A percentile compares a stretch with the other conserved stretches of the same genome.
Conservation (phyloP, 2,113 vertebrate genomes). For the Loxodonta africana region DNA sequence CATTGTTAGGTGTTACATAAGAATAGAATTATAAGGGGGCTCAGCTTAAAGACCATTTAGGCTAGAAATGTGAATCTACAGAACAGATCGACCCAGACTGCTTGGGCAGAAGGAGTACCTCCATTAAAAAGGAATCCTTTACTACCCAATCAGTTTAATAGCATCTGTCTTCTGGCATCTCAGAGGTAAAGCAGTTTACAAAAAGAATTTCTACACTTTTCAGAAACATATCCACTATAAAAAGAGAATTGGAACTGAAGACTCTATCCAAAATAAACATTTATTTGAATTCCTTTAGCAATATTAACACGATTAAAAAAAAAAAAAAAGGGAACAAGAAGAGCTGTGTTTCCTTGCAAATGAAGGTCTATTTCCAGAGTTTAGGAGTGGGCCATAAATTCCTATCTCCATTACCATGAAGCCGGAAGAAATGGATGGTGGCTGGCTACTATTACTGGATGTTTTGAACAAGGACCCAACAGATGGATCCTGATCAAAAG, state of each 20-base stretch:
- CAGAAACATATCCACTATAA: conserved; percentile 36
- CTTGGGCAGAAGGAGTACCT: background rate
- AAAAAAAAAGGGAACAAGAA: background rate
- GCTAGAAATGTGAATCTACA: conserved; percentile 36
- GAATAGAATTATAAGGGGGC: background rate
- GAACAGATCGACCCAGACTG: conserved; percentile 2
- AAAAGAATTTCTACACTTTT: conserved; percentile 43
- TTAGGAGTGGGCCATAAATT: background rate
- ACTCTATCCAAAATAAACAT: conserved; percentile 35
- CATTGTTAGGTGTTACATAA: background rate
- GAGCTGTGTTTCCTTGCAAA: background rate
- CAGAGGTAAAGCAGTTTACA: conserved; percentile 64
- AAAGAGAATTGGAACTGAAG: conserved; percentile 47
- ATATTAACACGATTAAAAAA: conserved; percentile 29
- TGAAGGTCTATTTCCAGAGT: background rate
- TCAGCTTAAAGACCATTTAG: background rate
- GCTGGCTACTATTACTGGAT: background rate
- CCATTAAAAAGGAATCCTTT: background rate
- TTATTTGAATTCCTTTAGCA: conserved; percentile 43
- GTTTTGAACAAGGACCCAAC: background rate
- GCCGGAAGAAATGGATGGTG: background rate
- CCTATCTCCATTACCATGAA: background rate
- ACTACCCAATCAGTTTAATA: background rate
- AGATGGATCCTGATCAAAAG: background rate
- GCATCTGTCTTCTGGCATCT: conserved; percentile 3